phyloP scores from a whole-genome alignment of 2,888 invertebrate genomes.

The Agrochola lota region DNA sequence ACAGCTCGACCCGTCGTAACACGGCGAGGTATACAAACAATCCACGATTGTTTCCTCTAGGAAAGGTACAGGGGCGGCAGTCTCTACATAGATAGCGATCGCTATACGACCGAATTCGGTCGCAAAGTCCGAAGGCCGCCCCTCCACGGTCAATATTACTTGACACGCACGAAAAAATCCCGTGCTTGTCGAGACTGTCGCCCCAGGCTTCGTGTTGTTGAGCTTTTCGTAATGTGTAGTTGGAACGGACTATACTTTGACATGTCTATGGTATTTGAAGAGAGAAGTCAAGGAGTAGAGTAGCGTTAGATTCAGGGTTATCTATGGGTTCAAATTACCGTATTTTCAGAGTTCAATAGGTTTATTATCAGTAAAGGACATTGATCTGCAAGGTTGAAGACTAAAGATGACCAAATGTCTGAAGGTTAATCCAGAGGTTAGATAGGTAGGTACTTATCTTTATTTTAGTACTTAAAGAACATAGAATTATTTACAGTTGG shows the following conservation, averaged over 20 bases:
- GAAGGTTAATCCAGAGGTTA: neutral
- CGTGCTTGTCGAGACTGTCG: too few species aligned
- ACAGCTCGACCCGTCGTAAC: slow-evolving; percentile 22
- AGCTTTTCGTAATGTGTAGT: slow-evolving; percentile 9
- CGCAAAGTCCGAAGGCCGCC: too few species aligned
- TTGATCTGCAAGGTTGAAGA: neutral
- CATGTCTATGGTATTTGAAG: slow-evolving; percentile 24
- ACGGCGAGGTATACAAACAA: slow-evolving; percentile 18
- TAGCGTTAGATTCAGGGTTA: slow-evolving; percentile 19
- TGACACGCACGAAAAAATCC: too few species aligned
- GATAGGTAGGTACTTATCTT: neutral
- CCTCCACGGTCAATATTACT: too few species aligned
- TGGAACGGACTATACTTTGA: slow-evolving; percentile 1
- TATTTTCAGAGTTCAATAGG: neutral
- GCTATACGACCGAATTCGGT: too few species aligned
- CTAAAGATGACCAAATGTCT: neutral
- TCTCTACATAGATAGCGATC: too few species aligned
- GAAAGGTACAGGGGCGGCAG: slow-evolving; percentile 23
- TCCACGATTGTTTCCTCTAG: slow-evolving; percentile 31
- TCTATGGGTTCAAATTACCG: slow-evolving; percentile 27
- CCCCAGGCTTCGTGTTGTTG: neutral
- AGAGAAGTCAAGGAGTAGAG: slow-evolving; percentile 17
- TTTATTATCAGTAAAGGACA: neutral
- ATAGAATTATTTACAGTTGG: neutral
- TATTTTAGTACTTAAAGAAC: too few species aligned